Evolutionary conservation across 1,140 invertebrate species (phyloP).

Genomic region (Atta colombica): DNA sequence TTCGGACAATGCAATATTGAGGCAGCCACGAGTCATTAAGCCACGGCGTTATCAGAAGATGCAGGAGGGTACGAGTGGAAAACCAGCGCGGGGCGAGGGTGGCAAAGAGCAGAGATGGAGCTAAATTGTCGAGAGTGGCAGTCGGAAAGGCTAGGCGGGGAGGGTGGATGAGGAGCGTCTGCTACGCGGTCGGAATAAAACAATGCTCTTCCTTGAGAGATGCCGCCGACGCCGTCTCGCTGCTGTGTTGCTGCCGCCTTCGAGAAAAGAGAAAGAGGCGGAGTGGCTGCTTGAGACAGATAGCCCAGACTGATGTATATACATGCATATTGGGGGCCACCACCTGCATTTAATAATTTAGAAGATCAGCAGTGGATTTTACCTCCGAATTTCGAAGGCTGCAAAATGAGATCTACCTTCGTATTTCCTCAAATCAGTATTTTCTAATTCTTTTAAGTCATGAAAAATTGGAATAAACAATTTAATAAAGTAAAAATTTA

Average conservation of each 20-base stretch:
- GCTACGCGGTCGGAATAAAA: constrained; percentile 85
- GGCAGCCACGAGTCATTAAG: constrained; percentile 79
- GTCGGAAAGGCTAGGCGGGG: constrained; percentile 70
- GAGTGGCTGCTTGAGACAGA: constrained; percentile 85
- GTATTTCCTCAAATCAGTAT: constrained; percentile 6
- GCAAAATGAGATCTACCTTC: background rate
- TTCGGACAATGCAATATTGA: constrained; percentile 77
- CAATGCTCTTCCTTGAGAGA: constrained; percentile 84
- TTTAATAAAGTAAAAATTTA: background rate
- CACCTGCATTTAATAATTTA: constrained; percentile 54
- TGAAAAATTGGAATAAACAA: background rate
- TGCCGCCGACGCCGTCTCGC: constrained; percentile 75
- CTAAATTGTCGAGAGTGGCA: constrained; percentile 83
- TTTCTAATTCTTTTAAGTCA: background rate
- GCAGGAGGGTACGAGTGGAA: constrained; percentile 67
- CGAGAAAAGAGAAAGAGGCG: constrained; percentile 81
- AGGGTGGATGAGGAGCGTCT: constrained; percentile 83
- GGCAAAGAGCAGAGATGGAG: constrained; percentile 64
- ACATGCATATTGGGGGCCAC: constrained; percentile 19
- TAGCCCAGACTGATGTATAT: constrained; percentile 70
- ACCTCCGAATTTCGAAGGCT: constrained; percentile 11
- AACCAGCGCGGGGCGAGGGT: constrained; percentile 41
- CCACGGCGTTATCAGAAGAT: constrained; percentile 76
- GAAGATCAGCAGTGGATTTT: constrained; percentile 20
- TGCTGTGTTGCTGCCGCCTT: constrained; percentile 70